These are phyloP conservation scores for Melieria picta DNA, from an alignment of 2,888 invertebrate genomes.

Conservation along the genomic window DNA sequence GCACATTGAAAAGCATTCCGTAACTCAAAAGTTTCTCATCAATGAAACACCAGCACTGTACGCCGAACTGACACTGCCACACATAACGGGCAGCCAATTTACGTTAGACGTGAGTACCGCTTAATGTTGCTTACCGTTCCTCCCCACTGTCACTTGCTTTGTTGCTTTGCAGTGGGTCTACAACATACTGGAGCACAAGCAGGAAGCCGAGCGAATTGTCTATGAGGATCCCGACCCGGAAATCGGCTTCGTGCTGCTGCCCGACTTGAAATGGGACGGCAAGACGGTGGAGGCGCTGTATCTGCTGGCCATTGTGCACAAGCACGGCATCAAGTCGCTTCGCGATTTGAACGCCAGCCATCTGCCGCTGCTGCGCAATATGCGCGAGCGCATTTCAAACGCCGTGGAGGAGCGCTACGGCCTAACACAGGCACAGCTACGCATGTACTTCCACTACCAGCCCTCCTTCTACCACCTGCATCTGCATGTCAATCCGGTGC, in stretches of 20 bases:
- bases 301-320: conserved; percentile 81
- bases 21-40: conserved; percentile 79
- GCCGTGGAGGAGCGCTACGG: conserved; percentile 82
- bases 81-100: conserved; percentile 78
- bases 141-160: neutral
- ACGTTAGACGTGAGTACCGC: conserved; percentile 75
- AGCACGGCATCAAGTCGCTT: conserved; percentile 80
- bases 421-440: conserved; percentile 75
- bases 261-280: conserved; percentile 98
- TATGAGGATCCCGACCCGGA: conserved; percentile 79
- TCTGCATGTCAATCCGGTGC: conserved; percentile 87
- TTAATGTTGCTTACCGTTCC: conserved; percentile 17
- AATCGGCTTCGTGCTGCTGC: conserved; percentile 87
- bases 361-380: conserved; percentile 83
- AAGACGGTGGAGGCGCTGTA: conserved; percentile 80
- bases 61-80: conserved; percentile 79
- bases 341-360: conserved; percentile 83
- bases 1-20: conserved; percentile 87
- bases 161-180: conserved; percentile 84
- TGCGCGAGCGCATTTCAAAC: conserved; percentile 78
- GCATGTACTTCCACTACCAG: conserved; percentile 93
- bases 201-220: conserved; percentile 88
- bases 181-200: conserved; percentile 92
- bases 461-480: conserved; percentile 98
- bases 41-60: conserved; percentile 88